Evolutionary conservation across 2,113 vertebrate species (phyloP).

Genomic region (Cariama cristata): DNA sequence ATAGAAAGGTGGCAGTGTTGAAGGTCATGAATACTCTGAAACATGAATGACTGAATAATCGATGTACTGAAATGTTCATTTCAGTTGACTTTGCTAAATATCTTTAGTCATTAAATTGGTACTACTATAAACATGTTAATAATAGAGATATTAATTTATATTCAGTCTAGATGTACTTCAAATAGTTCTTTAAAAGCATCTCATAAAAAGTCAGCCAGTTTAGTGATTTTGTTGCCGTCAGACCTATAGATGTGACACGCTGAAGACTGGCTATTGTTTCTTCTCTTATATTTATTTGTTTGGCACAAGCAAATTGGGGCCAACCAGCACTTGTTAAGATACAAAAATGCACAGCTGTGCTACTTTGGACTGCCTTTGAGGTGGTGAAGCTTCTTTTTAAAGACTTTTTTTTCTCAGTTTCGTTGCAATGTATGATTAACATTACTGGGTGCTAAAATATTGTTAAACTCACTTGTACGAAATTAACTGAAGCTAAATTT

Average conservation of each 20-base stretch:
- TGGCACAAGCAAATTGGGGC: background rate
- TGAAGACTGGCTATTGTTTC: background rate
- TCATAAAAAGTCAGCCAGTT: conserved; percentile 6
- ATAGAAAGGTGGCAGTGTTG: background rate
- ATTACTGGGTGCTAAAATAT: background rate
- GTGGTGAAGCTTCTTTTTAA: background rate
- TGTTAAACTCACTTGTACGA: background rate
- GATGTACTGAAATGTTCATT: background rate
- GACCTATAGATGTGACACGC: background rate
- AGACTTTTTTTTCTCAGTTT: background rate
- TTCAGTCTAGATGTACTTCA: conserved; percentile 29
- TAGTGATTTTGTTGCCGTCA: conserved; percentile 32
- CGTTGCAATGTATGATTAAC: background rate
- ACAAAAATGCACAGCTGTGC: background rate
- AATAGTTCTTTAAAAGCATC: conserved; percentile 11
- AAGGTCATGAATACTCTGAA: background rate
- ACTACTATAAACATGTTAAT: background rate
- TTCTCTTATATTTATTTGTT: conserved; percentile 31
- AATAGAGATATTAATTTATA: background rate
- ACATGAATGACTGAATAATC: background rate
- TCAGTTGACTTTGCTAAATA: background rate
- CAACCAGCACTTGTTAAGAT: background rate
- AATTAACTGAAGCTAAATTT: background rate
- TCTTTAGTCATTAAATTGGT: background rate
- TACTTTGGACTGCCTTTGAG: background rate